These are phyloP conservation scores for Strigamia maritima DNA, from an alignment of 2,888 invertebrate species.

Conservation along the genomic window DNA sequence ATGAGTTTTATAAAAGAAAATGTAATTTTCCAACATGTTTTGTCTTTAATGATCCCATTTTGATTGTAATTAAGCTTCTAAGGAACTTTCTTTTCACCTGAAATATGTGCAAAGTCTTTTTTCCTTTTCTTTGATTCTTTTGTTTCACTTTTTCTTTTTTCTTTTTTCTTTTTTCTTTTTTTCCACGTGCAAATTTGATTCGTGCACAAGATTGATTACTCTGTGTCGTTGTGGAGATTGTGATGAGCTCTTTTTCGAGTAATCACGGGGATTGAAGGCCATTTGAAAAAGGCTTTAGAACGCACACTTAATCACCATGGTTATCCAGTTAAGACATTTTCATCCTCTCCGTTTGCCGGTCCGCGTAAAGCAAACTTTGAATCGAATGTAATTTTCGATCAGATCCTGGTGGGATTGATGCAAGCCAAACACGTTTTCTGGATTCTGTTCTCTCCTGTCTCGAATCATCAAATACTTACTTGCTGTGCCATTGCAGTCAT, in stretches of 20 bases:
- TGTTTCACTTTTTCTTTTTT: neutral
- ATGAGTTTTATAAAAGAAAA: conserved; percentile 8
- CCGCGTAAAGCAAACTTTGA: neutral
- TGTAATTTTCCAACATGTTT: conserved; percentile 15
- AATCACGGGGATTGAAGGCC: conserved; percentile 15
- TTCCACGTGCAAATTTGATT: neutral
- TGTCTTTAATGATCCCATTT: conserved; percentile 15
- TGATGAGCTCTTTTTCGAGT: conserved; percentile 4
- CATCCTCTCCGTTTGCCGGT: neutral
- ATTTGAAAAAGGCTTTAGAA: conserved; percentile 10
- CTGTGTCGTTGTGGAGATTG: conserved; percentile 5
- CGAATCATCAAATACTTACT: conserved; percentile 5
- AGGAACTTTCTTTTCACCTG: neutral
- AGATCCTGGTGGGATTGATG: conserved; percentile 15
- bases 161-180: neutral
- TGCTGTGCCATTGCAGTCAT: conserved; percentile 10
- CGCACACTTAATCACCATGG: neutral
- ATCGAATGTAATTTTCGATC: conserved; percentile 10
- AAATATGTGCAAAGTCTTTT: neutral
- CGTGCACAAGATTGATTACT: conserved; percentile 1
- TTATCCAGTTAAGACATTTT: conserved; percentile 15
- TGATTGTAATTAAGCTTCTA: neutral
- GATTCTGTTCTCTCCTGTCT: neutral
- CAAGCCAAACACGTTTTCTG: conserved; percentile 15
- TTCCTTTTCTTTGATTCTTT: neutral